phyloP scores from a whole-genome alignment of 2,113 vertebrate genomes.

The Sylvietta virens region DNA sequence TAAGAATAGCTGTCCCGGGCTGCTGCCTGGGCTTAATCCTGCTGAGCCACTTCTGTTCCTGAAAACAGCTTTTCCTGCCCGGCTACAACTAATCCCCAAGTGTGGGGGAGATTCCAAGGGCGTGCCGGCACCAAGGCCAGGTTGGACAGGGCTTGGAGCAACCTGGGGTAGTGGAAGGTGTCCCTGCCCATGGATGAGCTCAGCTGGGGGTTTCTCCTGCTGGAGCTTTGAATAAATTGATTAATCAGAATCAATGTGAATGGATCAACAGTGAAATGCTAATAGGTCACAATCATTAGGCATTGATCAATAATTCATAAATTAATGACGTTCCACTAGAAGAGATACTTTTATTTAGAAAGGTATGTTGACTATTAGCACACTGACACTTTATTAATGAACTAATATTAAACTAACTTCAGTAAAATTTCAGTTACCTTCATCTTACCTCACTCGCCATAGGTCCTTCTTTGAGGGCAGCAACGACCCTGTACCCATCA shows the following conservation, averaged over 20 bases:
- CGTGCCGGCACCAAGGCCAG: rapidly evolving
- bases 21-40: neutral
- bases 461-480: neutral
- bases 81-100: neutral
- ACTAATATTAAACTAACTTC: neutral
- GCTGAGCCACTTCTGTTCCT: neutral
- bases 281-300: neutral
- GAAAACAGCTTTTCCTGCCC: neutral
- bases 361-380: neutral
- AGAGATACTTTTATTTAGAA: neutral
- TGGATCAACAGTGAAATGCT: neutral
- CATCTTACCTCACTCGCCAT: rapidly evolving
- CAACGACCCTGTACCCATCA: neutral
- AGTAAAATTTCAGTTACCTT: neutral
- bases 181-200: neutral
- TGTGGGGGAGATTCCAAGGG: rapidly evolving
- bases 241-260: neutral
- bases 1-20: neutral
- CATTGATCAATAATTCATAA: neutral
- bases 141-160: neutral
- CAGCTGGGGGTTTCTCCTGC: neutral
- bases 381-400: neutral
- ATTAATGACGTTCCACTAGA: neutral
- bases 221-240: neutral
- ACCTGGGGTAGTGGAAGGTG: neutral